phyloP scores from a whole-genome alignment of 2,888 invertebrate genomes.

The Brassicogethes aeneus region DNA sequence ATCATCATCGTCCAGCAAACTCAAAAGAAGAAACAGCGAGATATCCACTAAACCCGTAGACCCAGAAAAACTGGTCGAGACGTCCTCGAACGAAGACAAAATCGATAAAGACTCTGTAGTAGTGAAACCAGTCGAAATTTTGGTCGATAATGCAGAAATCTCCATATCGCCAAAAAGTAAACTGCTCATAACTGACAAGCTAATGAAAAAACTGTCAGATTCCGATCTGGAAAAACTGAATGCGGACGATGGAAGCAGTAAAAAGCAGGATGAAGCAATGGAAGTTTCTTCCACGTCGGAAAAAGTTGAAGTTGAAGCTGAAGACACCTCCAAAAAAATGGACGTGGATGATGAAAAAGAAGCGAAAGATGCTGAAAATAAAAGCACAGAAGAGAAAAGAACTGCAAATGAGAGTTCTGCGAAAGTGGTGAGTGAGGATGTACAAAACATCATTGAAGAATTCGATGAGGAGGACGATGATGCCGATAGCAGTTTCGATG shows the following conservation, averaged over 20 bases:
- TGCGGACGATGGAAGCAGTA: not conserved
- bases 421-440: not conserved
- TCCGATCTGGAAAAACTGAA: constrained; percentile 6
- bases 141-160: constrained; percentile 26
- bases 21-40: constrained; percentile 17
- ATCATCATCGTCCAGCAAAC: constrained; percentile 11
- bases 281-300: too few relatives aligned
- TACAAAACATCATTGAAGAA: not conserved
- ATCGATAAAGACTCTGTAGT: not conserved
- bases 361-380: constrained; percentile 5
- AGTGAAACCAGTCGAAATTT: constrained; percentile 27
- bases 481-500: constrained; percentile 6
- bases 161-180: constrained; percentile 29
- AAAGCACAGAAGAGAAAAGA: constrained; percentile 4
- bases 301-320: constrained; percentile 5
- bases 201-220: constrained; percentile 33
- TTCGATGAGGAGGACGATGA: constrained; percentile 5
- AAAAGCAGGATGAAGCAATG: not conserved
- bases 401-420: not conserved
- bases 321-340: constrained; percentile 3
- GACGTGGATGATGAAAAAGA: constrained; percentile 2
- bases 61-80: too few relatives aligned
- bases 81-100: too few relatives aligned
- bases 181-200: constrained; percentile 32
- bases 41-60: too few relatives aligned